Base-by-base conservation (phyloP, 2,797 vertebrate genomes). In the Taeniopygia guttata region DNA sequence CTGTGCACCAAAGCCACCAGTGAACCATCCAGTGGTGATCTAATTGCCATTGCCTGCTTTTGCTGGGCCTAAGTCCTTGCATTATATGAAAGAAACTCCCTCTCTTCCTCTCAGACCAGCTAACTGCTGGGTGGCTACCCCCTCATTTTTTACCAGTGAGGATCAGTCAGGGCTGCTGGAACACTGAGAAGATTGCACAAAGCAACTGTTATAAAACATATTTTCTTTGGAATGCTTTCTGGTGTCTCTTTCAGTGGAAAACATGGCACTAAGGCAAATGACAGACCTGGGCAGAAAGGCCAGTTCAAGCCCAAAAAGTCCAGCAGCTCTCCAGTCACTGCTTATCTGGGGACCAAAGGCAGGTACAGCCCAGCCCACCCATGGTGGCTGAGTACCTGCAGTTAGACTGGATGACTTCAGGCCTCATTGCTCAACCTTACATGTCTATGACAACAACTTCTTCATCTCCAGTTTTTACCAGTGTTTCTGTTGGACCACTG, bases 391-490 rank as follows among this genome's bases (percentile, higher is more conserved):
- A 74, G 36, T 32, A 56, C 21, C 49, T 75, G 30, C 4, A 40
- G 18, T 19, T 21, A 7, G 14, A n/a, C 3, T 2, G 27, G 25
- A 32, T 60, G 17, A 54, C 51, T 72, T 88, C 69, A 79, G 59
- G 30, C 20, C 40, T 55, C 23, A 1, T 6, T 68, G 7, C 36
- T 87, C 76, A 79, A 52, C 42, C 42, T 51, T 76, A 32, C 5
- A 15, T 0, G 9, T 14, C 70, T 68, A 27, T 0, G 0, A 34
- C 25, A 49, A 19, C 26, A 73, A 20, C 27, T 69, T 81, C 87
- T 73, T 70, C 29, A 70, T 76, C 55, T 73, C 10, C 26, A 62
- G 13, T 19, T 67, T 82, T 92, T 52, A 52, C 16, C 18, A n/a
- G n/a, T 36, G 40, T 76, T 92, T 92, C 59, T 92, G 29, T 59